Base-by-base conservation (phyloP, 1,140 invertebrate species). In the Sinella curviseta region DNA sequence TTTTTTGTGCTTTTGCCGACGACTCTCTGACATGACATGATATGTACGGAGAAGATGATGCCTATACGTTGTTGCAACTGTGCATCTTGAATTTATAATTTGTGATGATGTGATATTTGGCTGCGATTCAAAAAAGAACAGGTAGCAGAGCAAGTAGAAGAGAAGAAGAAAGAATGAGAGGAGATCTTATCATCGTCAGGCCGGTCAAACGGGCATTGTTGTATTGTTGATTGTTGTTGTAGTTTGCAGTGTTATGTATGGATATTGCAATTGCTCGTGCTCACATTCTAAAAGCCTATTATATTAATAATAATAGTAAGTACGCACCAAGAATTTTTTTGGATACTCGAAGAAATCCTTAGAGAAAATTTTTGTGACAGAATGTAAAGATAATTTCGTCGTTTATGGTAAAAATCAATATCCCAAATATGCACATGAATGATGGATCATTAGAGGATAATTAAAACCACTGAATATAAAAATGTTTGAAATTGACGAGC, bases 111-210 rank as follows among this genome's bases (percentile, higher is more conserved):
- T 24, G 65, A 33, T 31, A 31, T 12, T 70, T 70, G 65, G 65
- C 65, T 70, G 26, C 26, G 30, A 70, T 30, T 70, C 65, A 70
- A 70, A 33, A 70, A 70, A 70, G 28, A 65, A 65, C 12, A 70
- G 31, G 28, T 70, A 33, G 65, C 31, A 16, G 30, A 33, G 31
- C 65, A 70, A 33, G 28, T 31, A 70, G 30, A 8, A 14, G 65
- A 70, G 26, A 70, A 20, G 20, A 48, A 48, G 20, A 8, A 48
- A 48, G 39, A 48, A 48, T 8, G n/a, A n/a, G n/a, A n/a, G n/a
- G n/a, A 26, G 65, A 70, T 70, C 26, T 70, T 70, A 30, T 70
- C 12, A 70, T 70, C 26, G 8, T 17, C 57, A 17, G 26, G 57
- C 57, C 57, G 57, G 57, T 65, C 24, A 14, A 65, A 26, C 57